A percentile compares a stretch with the other conserved stretches of the same genome.
Conservation (phyloP, 2,113 vertebrate species). For the Pogona vitticeps region DNA sequence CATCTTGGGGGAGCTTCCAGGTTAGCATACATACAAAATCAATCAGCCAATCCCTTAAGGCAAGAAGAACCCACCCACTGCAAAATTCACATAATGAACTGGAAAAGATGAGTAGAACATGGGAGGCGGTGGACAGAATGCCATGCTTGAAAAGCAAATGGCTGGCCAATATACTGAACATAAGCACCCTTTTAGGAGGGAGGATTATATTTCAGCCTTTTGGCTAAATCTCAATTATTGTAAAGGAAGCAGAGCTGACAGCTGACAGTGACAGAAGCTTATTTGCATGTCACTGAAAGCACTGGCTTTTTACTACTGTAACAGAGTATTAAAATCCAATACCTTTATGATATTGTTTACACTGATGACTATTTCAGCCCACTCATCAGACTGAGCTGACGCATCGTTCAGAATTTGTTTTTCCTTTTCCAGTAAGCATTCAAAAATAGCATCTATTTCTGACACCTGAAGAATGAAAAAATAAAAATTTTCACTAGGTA, state of each 20-base stretch:
- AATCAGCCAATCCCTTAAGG: too few relatives aligned
- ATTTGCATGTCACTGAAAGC: too few relatives aligned
- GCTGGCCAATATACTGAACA: background rate
- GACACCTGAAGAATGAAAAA: slow-evolving; percentile 83
- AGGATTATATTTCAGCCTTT: too few relatives aligned
- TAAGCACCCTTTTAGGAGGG: background rate
- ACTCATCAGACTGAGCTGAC: slow-evolving; percentile 81
- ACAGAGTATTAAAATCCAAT: slow-evolving; percentile 42
- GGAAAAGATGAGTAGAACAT: background rate
- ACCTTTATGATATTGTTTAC: slow-evolving; percentile 93
- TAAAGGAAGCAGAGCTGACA: too few relatives aligned
- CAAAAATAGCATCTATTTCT: slow-evolving; percentile 88
- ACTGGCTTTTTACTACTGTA: too few relatives aligned
- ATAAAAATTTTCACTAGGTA: background rate
- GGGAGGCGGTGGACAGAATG: background rate
- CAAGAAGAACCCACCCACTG: too few relatives aligned
- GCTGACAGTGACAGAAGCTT: too few relatives aligned
- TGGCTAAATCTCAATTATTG: too few relatives aligned
- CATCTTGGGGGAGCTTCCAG: too few relatives aligned
- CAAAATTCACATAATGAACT: too few relatives aligned
- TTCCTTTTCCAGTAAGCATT: slow-evolving; percentile 91
- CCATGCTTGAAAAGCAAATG: background rate
- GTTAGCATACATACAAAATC: too few relatives aligned
- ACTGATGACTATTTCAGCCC: slow-evolving; percentile 85
- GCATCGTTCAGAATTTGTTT: slow-evolving; percentile 85